Conservation (phyloP, 2,113 vertebrate genomes). For the Ranitomeya variabilis region DNA sequence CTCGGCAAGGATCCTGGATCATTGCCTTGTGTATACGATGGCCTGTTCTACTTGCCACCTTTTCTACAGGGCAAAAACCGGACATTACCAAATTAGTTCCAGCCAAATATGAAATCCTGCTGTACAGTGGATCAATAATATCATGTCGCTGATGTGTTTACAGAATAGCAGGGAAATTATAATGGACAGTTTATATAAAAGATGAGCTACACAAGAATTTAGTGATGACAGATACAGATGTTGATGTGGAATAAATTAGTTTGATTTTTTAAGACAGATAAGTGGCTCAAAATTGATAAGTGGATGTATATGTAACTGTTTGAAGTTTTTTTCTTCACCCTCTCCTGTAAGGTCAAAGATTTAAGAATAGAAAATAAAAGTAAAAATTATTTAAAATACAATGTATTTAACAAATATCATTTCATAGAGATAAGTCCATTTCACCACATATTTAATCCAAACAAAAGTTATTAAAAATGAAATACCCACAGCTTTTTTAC, state of each 20-base stretch:
- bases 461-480: no score
- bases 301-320: background rate
- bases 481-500: no score
- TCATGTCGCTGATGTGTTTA: background rate
- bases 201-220: background rate
- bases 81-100: conserved; percentile 20
- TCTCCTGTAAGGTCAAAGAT: background rate
- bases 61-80: background rate
- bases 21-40: background rate
- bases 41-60: conserved; percentile 1
- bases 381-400: no score
- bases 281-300: background rate
- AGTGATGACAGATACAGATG: background rate
- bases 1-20: conserved; percentile 5
- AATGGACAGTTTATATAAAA: background rate
- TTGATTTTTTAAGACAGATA: background rate
- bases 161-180: background rate
- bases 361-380: background rate
- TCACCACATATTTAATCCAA: no score
- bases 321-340: background rate
- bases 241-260: background rate
- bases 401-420: no score
- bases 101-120: background rate
- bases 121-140: background rate
- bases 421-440: no score